These are phyloP conservation scores for Papilio protenor DNA, from an alignment of 2,888 invertebrate genomes.

Conservation along the genomic window DNA sequence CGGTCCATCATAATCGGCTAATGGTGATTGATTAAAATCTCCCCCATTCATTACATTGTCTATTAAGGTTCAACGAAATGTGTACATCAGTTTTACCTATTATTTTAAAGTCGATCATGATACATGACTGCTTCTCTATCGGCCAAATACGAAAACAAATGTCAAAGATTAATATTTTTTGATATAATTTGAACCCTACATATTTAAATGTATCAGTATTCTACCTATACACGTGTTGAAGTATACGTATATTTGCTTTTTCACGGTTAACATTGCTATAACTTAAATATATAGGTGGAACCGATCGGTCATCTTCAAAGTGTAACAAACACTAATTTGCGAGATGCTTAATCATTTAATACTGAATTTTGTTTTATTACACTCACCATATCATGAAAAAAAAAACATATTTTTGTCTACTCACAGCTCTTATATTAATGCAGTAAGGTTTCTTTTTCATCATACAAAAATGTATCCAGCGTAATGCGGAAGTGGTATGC, in stretches of 20 bases:
- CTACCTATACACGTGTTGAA: too few species aligned
- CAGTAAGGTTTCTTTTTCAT: constrained; percentile 43
- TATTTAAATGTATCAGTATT: too few species aligned
- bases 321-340: too few species aligned
- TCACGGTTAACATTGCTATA: too few species aligned
- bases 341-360: neutral
- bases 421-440: neutral
- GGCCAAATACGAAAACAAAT: too few species aligned
- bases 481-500: constrained; percentile 70
- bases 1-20: constrained; percentile 47
- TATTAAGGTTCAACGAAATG: constrained; percentile 53
- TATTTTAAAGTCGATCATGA: constrained; percentile 45
- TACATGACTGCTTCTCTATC: neutral
- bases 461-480: constrained; percentile 43
- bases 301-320: too few species aligned
- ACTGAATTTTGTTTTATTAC: neutral
- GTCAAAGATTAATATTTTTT: too few species aligned
- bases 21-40: constrained; percentile 69
- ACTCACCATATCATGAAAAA: neutral
- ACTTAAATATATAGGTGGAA: too few species aligned
- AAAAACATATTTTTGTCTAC: neutral
- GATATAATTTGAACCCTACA: too few species aligned
- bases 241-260: too few species aligned
- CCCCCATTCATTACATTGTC: constrained; percentile 68
- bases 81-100: constrained; percentile 44